A percentile compares a stretch with the other conserved stretches of the same genome.
phyloP scores from a whole-genome alignment of 2,797 vertebrate species.

The Phoeniculus purpureus region DNA sequence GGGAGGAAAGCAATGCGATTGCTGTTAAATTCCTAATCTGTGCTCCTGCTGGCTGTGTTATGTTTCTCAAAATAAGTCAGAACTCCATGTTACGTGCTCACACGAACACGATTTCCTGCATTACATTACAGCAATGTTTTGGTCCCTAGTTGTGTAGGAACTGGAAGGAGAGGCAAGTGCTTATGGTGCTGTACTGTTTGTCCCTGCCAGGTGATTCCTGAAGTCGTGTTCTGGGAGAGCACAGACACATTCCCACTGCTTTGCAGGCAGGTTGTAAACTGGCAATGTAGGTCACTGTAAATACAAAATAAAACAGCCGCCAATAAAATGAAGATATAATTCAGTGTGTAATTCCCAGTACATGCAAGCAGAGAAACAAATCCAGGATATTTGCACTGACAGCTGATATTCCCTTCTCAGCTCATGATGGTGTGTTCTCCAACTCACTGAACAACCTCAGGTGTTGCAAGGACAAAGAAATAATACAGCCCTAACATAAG shows the following conservation, averaged over 20 bases:
- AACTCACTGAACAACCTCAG: neutral
- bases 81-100: accelerated
- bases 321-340: constrained; percentile 39
- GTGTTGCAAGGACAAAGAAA: constrained; percentile 8
- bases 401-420: neutral
- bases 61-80: neutral
- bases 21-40: neutral
- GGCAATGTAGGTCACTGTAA: constrained; percentile 35
- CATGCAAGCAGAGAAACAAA: neutral
- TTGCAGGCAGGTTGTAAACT: constrained; percentile 44
- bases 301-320: constrained; percentile 44
- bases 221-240: constrained; percentile 10
- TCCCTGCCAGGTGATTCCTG: constrained; percentile 21
- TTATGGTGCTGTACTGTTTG: neutral
- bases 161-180: neutral
- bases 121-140: neutral
- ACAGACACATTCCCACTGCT: neutral
- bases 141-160: neutral
- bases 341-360: neutral
- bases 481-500: neutral
- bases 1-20: neutral
- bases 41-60: neutral
- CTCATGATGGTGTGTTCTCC: neutral
- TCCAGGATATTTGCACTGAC: neutral
- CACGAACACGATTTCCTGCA: neutral